phyloP scores from a whole-genome alignment of 2,888 invertebrate species.

The Nowickia ferox region DNA sequence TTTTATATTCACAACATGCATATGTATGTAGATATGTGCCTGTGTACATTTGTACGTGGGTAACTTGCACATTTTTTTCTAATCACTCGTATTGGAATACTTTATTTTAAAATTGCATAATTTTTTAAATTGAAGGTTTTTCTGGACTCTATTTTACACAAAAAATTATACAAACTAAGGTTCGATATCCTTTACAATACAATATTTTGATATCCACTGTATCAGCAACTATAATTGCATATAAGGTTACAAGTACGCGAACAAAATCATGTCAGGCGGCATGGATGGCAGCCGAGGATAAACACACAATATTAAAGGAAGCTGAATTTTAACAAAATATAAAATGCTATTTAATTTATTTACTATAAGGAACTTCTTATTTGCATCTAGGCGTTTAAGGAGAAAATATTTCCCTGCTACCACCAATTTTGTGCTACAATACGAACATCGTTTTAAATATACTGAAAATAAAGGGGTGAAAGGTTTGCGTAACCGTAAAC shows the following conservation, averaged over 20 bases:
- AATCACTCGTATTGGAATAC: not conserved
- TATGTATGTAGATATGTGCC: not conserved
- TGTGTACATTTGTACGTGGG: not conserved
- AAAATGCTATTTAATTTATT: slow-evolving; percentile 52
- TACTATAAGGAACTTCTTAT: not conserved
- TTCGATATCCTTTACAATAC: slow-evolving; percentile 80
- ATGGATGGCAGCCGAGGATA: slow-evolving; percentile 84
- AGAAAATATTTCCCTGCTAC: not conserved
- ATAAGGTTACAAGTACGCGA: slow-evolving; percentile 81
- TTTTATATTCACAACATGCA: not conserved
- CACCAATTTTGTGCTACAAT: not conserved
- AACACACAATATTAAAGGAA: slow-evolving; percentile 82
- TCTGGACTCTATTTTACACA: slow-evolving; percentile 83
- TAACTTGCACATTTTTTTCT: too few relatives aligned
- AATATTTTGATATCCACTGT: slow-evolving; percentile 81
- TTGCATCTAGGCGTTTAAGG: not conserved
- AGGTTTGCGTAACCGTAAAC: slow-evolving; percentile 80
- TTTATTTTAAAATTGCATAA: slow-evolving; percentile 68
- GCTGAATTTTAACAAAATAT: slow-evolving; percentile 74
- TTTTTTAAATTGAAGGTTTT: slow-evolving; percentile 79
- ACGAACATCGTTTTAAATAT: slow-evolving; percentile 77
- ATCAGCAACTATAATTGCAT: slow-evolving; percentile 80
- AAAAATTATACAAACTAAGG: slow-evolving; percentile 79
- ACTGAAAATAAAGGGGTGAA: slow-evolving; percentile 81
- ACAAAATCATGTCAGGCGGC: slow-evolving; percentile 83